Conservation (phyloP, 1,140 invertebrate species). For the Brachionus manjavacas region DNA sequence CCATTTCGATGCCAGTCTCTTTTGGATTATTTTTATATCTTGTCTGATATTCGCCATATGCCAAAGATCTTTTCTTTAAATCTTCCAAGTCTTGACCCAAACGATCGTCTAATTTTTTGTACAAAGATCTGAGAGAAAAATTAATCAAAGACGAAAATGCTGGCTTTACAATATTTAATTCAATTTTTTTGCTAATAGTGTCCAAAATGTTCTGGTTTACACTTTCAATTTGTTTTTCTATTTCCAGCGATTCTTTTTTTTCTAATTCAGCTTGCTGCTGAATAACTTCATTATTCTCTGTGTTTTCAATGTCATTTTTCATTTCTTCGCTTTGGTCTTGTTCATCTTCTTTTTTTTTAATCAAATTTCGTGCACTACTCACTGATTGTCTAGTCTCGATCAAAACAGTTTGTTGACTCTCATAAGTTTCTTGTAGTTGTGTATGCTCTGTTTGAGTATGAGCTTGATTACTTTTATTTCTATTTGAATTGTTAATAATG, state of each 20-base stretch:
- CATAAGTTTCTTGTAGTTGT: background rate
- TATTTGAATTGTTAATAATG: background rate
- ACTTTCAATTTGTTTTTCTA: background rate
- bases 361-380: background rate
- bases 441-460: background rate
- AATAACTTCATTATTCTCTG: background rate
- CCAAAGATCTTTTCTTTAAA: background rate
- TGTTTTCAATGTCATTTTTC: background rate
- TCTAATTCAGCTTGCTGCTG: background rate
- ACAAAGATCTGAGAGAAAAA: background rate
- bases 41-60: conserved; percentile 4
- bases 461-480: background rate
- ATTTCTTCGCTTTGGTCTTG: background rate
- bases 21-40: background rate
- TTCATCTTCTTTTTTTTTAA: background rate
- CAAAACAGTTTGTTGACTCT: background rate
- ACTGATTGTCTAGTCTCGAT: background rate
- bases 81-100: background rate
- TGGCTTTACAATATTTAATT: background rate
- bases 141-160: background rate
- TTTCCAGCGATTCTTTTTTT: background rate
- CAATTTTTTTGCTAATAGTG: background rate
- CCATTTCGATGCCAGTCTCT: background rate
- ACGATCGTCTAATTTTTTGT: background rate
- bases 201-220: background rate